Percentiles rank a stretch among this genome's conserved stretches.
phyloP scores from a whole-genome alignment of 1,140 invertebrate species.

The Copidosoma floridanum region DNA sequence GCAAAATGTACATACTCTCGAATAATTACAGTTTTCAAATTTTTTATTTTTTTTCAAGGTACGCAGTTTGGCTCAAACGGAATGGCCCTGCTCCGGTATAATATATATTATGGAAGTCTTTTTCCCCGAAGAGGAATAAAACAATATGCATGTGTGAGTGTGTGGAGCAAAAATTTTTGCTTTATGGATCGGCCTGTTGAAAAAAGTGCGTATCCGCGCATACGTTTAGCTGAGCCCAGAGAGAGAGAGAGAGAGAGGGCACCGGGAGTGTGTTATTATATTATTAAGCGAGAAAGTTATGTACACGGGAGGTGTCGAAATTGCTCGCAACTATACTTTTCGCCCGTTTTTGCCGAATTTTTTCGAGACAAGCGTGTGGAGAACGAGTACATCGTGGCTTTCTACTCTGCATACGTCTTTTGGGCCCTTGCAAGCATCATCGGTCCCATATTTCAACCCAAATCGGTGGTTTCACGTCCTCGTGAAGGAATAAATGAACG shows the following conservation, averaged over 20 bases:
- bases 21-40: too few species aligned
- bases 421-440: too few species aligned
- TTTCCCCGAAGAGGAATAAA: background rate
- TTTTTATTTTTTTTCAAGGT: too few species aligned
- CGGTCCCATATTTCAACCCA: too few species aligned
- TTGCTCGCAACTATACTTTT: conserved; percentile 9
- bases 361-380: too few species aligned
- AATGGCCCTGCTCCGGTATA: background rate
- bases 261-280: conserved; percentile 15
- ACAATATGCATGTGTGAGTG: background rate
- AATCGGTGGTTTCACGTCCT: background rate
- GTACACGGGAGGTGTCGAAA: conserved; percentile 12
- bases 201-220: background rate
- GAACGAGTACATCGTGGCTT: too few species aligned
- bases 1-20: too few species aligned
- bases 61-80: conserved; percentile 7
- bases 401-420: too few species aligned
- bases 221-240: too few species aligned
- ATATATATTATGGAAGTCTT: background rate
- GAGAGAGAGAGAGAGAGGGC: background rate
- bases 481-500: background rate
- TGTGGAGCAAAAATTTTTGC: too few species aligned
- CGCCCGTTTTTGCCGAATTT: background rate
- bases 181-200: background rate
- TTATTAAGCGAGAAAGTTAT: conserved; percentile 16